Conservation (phyloP, 1,140 invertebrate species). For the Polyergus mexicanus region DNA sequence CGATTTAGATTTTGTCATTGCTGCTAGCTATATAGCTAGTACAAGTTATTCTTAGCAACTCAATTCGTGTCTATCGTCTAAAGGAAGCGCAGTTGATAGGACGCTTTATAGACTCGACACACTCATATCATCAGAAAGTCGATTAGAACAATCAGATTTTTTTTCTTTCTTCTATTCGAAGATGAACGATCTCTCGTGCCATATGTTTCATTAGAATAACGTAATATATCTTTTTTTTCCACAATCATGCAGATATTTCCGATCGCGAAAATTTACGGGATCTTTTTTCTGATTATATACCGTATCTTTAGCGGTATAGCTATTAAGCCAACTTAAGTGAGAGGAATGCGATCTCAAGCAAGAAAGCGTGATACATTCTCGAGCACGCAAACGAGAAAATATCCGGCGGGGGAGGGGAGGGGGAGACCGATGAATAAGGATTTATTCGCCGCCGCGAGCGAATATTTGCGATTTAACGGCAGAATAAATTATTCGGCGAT, state of each 20-base stretch:
- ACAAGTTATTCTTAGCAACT: conserved; percentile 44
- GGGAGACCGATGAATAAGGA: conserved; percentile 18
- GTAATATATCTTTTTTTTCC: background rate
- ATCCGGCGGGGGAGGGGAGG: background rate
- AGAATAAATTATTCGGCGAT: conserved; percentile 12
- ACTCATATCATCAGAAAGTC: conserved; percentile 34
- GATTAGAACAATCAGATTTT: conserved; percentile 31
- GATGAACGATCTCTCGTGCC: background rate
- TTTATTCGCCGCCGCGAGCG: conserved; percentile 48
- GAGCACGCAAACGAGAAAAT: conserved; percentile 33
- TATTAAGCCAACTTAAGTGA: conserved; percentile 41
- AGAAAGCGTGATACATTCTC: conserved; percentile 13
- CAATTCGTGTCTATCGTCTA: conserved; percentile 20
- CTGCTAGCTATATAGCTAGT: background rate
- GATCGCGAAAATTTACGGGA: conserved; percentile 6
- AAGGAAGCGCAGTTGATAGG: conserved; percentile 56
- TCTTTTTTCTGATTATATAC: conserved; percentile 7
- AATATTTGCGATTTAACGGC: conserved; percentile 26
- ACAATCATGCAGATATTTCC: background rate
- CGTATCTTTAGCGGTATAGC: conserved; percentile 15
- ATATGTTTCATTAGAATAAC: background rate
- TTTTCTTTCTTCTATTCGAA: conserved; percentile 15
- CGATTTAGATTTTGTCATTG: conserved; percentile 20
- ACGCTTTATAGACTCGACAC: conserved; percentile 29
- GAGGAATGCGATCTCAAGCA: conserved; percentile 45